These are phyloP conservation scores for Agapetus fuscipes DNA, from an alignment of 2,888 invertebrate genomes.

Conservation along the genomic window DNA sequence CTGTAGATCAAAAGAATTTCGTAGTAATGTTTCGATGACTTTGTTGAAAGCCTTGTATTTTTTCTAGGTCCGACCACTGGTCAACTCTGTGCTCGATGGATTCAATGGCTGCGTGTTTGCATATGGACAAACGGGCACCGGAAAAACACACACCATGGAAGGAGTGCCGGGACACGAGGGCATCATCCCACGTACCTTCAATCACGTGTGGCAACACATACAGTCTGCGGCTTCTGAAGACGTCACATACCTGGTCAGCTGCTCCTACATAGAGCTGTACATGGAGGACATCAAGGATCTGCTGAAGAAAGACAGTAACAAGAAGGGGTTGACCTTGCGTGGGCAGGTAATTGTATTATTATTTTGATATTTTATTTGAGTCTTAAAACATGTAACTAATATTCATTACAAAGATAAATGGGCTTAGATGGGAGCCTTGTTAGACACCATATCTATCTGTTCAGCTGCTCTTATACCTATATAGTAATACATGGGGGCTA, in stretches of 20 bases:
- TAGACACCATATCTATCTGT: too few relatives aligned
- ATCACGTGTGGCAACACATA: constrained; percentile 95
- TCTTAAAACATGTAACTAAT: too few relatives aligned
- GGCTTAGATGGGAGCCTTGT: too few relatives aligned
- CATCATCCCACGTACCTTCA: constrained; percentile 92
- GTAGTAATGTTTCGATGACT: too few relatives aligned
- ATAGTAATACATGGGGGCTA: too few relatives aligned
- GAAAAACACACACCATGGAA: constrained; percentile 71
- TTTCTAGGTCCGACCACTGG: constrained; percentile 67
- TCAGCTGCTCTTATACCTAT: too few relatives aligned
- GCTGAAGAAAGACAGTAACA: constrained; percentile 62
- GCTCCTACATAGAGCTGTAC: constrained; percentile 96
- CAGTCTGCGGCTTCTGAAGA: constrained; percentile 71
- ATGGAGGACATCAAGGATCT: constrained; percentile 77
- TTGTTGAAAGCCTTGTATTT: too few relatives aligned
- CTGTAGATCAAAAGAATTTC: too few relatives aligned
- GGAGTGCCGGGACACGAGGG: constrained; percentile 58
- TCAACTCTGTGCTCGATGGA: constrained; percentile 91
- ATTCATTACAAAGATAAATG: too few relatives aligned
- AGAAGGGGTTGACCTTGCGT: constrained; percentile 57
- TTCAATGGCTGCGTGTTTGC: constrained; percentile 99
- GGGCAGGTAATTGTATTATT: constrained; percentile 45
- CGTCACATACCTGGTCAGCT: constrained; percentile 90
- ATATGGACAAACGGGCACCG: constrained; percentile 98
- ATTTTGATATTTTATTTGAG: too few relatives aligned